Evolutionary conservation across 2,113 vertebrate genomes (phyloP).

Genomic region (Paradisaea rubra): DNA sequence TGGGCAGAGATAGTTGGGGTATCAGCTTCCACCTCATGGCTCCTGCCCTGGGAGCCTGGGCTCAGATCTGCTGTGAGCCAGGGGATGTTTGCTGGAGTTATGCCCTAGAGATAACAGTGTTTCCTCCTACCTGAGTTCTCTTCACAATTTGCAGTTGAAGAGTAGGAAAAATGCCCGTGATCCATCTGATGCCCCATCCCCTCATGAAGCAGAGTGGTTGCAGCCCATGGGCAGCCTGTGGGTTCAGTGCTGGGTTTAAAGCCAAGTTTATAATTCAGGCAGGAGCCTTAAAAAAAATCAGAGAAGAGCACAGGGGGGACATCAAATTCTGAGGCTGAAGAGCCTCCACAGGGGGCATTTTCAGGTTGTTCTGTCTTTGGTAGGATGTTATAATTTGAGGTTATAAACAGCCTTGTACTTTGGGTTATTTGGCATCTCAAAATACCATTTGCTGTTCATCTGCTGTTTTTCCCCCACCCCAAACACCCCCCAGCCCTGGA

Average conservation of each 20-base stretch:
- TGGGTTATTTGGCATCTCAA: neutral
- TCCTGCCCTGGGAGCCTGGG: neutral
- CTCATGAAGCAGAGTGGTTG: rapidly evolving
- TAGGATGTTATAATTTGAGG: rapidly evolving
- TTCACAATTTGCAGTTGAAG: rapidly evolving
- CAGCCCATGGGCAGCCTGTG: rapidly evolving
- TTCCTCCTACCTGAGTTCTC: neutral
- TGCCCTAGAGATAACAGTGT: neutral
- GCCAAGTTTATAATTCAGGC: neutral
- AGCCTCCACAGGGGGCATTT: rapidly evolving
- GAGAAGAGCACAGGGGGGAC: neutral
- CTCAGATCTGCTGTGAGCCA: neutral
- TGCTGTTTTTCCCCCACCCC: neutral
- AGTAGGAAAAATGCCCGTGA: rapidly evolving
- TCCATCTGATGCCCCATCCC: rapidly evolving
- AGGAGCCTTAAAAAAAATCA: neutral
- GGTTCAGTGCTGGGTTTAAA: neutral
- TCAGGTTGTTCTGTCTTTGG: neutral
- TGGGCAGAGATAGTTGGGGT: neutral
- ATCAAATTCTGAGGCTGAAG: neutral
- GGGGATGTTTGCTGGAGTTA: rapidly evolving
- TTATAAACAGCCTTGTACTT: rapidly evolving
- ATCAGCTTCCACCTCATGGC: too few relatives aligned
- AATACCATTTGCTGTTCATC: neutral
- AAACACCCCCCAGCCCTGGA: neutral